These are phyloP conservation scores for Micronycteris hirsuta DNA, from an alignment of 2,113 vertebrate species.

Conservation along the genomic window DNA sequence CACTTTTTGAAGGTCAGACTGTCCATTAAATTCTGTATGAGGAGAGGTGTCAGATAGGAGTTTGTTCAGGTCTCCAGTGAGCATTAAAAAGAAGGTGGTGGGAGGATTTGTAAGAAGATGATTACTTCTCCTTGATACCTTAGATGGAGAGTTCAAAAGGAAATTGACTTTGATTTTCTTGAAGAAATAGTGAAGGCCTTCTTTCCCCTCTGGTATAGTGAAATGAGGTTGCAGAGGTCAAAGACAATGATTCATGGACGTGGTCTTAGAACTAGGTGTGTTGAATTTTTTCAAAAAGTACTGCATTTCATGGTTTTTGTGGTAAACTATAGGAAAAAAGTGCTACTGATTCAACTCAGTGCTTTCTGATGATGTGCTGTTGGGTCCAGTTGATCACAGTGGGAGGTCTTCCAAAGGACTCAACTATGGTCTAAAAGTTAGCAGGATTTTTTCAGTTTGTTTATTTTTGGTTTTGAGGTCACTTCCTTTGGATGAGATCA, in stretches of 20 bases:
- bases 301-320: background rate
- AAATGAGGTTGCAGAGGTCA: conserved; percentile 63
- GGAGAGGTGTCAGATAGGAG: background rate
- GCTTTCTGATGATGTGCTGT: background rate
- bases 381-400: background rate
- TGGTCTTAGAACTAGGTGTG: background rate
- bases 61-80: background rate
- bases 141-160: conserved; percentile 43
- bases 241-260: conserved; percentile 46
- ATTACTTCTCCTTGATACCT: conserved; percentile 40
- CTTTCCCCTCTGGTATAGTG: conserved; percentile 1
- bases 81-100: background rate
- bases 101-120: conserved; percentile 39
- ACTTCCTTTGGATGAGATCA: background rate
- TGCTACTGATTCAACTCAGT: background rate
- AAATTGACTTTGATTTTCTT: conserved; percentile 67
- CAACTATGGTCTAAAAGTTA: background rate
- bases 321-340: conserved; percentile 24
- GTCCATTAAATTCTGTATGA: background rate
- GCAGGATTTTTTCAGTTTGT: background rate
- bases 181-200: conserved; percentile 16
- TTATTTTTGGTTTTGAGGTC: background rate
- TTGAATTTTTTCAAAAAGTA: background rate
- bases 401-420: background rate
- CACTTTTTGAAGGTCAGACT: background rate